Base-by-base conservation (phyloP, 2,888 invertebrate species). In the Metalampra italica region DNA sequence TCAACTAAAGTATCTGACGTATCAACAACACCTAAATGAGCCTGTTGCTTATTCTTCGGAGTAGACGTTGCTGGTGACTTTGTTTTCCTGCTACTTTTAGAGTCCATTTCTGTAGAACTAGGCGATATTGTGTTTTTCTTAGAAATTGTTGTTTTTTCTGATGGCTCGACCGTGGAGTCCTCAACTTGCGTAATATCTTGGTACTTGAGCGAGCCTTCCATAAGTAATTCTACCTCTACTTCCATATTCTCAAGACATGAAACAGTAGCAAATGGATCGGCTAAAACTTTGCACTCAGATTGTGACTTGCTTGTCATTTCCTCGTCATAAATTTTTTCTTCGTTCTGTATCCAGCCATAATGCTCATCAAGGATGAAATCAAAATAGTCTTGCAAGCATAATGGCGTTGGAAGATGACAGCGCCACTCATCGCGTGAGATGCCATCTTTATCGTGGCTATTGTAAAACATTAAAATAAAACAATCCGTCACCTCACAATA, bases 361-460 rank as follows among this genome's bases (percentile, higher is more conserved):
- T 90, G 76, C 59, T 91, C 91, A 51, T 85, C 81, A 43, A 85
- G 65, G 29, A 90, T 79, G 64, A 85, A 91, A 56, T 91, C 86
- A 64, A 86, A 89, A 67, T 91, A 91, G 59, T 91, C 91, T 69
- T 89, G 84, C 40, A 91, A 69, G 54, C 90, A 88, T 29, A 91
- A 62, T 3, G 91, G 86, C 38, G 91, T 91, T 5, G 80, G 64
- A 51, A 91, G 68, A 63, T 88, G 84, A 62, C 77, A 70, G 8
- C 85, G 78, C 90, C 90, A 90, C 59, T 87, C 86, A 38, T 84
- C 76, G 29, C 78, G 71, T 2, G 80, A 62, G 54, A 89, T 71
- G 1, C 84, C 83, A 34, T 86, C 80, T 22, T 65, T 66, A 53
- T 88, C 76, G 41, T 82, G 78, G 53, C 81, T 87, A 54, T 88